Evolutionary conservation across 1,140 invertebrate species (phyloP).

Genomic region (Maconellicoccus hirsutus): DNA sequence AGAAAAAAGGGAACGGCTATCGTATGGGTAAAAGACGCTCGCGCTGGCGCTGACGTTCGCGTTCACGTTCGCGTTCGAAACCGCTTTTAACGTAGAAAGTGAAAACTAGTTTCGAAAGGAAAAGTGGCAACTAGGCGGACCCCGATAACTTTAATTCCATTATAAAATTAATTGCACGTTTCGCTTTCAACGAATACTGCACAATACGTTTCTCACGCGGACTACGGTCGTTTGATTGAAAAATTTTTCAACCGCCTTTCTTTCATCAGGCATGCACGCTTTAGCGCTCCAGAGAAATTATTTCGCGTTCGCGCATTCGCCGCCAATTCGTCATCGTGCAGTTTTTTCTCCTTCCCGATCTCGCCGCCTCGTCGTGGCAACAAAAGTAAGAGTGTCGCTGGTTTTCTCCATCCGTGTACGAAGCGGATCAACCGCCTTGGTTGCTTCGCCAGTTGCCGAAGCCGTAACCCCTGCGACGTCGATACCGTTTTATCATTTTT

Average conservation of each 20-base stretch:
- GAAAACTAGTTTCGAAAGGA: conserved; percentile 21
- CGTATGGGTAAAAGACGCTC: conserved; percentile 16
- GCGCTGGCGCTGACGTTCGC: too few relatives aligned
- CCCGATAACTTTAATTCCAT: conserved; percentile 20
- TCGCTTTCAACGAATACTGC: conserved; percentile 15
- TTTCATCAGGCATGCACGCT: not conserved
- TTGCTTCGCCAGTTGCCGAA: too few relatives aligned
- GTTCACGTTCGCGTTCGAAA: not conserved
- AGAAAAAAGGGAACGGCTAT: too few relatives aligned
- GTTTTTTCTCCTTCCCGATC: not conserved
- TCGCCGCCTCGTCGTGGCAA: too few relatives aligned
- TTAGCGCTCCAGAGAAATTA: conserved; percentile 5
- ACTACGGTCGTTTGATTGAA: not conserved
- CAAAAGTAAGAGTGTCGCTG: conserved; percentile 1
- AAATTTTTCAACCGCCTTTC: conserved; percentile 3
- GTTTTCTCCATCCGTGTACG: too few relatives aligned
- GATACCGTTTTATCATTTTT: too few relatives aligned
- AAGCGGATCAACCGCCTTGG: too few relatives aligned
- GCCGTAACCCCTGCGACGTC: too few relatives aligned
- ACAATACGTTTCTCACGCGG: conserved; percentile 19
- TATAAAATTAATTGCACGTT: conserved; percentile 22
- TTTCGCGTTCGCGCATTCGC: not conserved
- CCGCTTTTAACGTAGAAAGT: conserved; percentile 17
- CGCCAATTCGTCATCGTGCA: conserved; percentile 12
- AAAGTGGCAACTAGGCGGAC: conserved; percentile 17